Conservation (phyloP, 2,797 vertebrate species). For the Sebastes matsubarae region DNA sequence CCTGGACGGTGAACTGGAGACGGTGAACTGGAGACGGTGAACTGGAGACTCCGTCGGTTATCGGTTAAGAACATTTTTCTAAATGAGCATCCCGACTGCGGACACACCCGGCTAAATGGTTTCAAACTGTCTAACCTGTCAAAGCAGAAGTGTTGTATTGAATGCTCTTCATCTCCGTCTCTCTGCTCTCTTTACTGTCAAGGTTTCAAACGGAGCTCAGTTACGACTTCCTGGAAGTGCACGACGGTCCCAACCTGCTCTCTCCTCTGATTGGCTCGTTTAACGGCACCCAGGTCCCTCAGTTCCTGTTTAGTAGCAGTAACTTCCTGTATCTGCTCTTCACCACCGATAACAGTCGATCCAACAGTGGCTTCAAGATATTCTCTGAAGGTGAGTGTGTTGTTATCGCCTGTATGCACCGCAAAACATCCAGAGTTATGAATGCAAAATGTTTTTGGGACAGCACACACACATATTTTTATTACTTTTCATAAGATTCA, state of each 20-base stretch:
- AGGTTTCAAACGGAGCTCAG: slow-evolving; percentile 99
- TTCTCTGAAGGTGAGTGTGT: slow-evolving; percentile 93
- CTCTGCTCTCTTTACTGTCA: slow-evolving; percentile 17
- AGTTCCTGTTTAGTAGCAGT: slow-evolving; percentile 95
- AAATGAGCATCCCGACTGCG: background rate
- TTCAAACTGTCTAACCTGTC: slow-evolving; percentile 8
- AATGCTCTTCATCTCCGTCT: slow-evolving; percentile 1
- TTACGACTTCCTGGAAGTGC: slow-evolving; percentile 97
- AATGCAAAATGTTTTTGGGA: background rate
- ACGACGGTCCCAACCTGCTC: slow-evolving; percentile 94
- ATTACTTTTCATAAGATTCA: background rate
- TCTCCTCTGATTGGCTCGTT: slow-evolving; percentile 95
- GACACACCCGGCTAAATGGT: background rate
- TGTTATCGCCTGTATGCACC: background rate
- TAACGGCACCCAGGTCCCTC: slow-evolving; percentile 96
- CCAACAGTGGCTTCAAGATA: slow-evolving; percentile 98
- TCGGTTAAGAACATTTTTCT: too few relatives aligned
- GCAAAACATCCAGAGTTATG: background rate
- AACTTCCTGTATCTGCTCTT: slow-evolving; percentile 97
- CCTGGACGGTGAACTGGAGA: too few relatives aligned
- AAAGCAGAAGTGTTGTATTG: background rate
- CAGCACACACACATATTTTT: background rate
- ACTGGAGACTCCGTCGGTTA: too few relatives aligned
- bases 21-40: too few relatives aligned
- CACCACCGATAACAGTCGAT: slow-evolving; percentile 97